Evolutionary conservation across 2,797 vertebrate species (phyloP), one percentile per base, ranked within the genome.

Genomic region (Thalassophryne amazonica): DNA sequence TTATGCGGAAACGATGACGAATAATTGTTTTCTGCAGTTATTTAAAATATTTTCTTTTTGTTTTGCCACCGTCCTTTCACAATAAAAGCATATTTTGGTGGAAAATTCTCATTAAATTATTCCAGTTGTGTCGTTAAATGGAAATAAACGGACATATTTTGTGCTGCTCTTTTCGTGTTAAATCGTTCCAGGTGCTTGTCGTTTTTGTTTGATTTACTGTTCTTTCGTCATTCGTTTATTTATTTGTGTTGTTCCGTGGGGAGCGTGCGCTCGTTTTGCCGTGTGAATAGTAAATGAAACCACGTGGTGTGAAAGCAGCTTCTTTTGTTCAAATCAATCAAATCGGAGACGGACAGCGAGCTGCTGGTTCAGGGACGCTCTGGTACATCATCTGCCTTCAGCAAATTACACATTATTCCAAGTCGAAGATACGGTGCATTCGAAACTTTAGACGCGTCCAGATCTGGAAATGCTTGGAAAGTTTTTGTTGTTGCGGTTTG

Each of bases 271-370:
- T 50, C 3, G 57, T 63, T 49, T 79, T 80, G 73, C 76, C 78
- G 80, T 67, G 73, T 82, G 81, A 80, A 83, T 81, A 59, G 68
- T 78, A 76, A 77, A 78, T 59, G 60, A 46, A 59, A 78, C 71
- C 82, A 94, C 94, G 94, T 95, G 94, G 92, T 92, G 84, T 85
- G 83, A 90, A 89, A 88, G 87, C 88, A 92, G 92, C 89, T 90
- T 93, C 93, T 93, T 94, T 95, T 95, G 94, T 95, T 95, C 89
- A 90, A 92, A 94, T 93, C 92, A 93, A 93, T 93, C 83, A 91
- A 92, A 91, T 71, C 84, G 76, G 78, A 91, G 88, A 91, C 87
- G 85, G 86, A 81, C 81, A 78, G 71, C 69, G 83, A 85, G 83
- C 86, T 66, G 84, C 88, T 69, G 78, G 88, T 87, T 83, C 88